These are phyloP conservation scores for Stichopus chloronotus DNA, from an alignment of 35 echinoderm and acorn worm species.

Conservation along the genomic window DNA sequence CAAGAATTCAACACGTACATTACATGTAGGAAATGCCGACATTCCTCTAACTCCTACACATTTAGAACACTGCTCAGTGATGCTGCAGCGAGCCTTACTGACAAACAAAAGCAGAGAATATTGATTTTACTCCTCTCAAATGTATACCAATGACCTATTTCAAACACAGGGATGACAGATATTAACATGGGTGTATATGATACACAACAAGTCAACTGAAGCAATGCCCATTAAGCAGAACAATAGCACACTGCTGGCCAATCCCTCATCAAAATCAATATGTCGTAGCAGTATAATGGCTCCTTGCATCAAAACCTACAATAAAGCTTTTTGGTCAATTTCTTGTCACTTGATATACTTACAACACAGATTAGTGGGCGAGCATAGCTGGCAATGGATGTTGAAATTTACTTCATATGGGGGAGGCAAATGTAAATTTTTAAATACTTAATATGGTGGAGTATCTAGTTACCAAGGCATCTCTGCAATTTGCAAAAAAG, in stretches of 20 bases:
- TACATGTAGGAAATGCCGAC: too few relatives aligned
- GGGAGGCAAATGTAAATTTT: too few relatives aligned
- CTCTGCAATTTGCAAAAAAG: too few relatives aligned
- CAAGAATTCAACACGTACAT: too few relatives aligned
- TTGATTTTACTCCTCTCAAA: slow-evolving; percentile 28
- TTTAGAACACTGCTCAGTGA: not conserved
- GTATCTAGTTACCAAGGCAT: too few relatives aligned
- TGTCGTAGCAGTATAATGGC: not conserved
- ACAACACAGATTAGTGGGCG: too few relatives aligned
- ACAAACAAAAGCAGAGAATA: slow-evolving; percentile 26
- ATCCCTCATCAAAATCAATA: not conserved
- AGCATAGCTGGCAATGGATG: too few relatives aligned
- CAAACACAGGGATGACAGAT: slow-evolving; percentile 25
- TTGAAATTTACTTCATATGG: too few relatives aligned
- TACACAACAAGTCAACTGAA: slow-evolving; percentile 3
- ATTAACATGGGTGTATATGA: not conserved
- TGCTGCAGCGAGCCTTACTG: not conserved
- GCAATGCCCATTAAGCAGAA: slow-evolving; percentile 1
- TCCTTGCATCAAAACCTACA: not conserved
- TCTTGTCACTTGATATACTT: too few relatives aligned
- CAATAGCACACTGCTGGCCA: not conserved
- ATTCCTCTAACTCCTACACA: too few relatives aligned
- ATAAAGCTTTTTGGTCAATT: too few relatives aligned
- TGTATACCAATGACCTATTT: slow-evolving; percentile 34
- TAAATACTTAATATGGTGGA: too few relatives aligned